Conservation (phyloP, 2,113 vertebrate genomes). For the Microcebus jonahi region DNA sequence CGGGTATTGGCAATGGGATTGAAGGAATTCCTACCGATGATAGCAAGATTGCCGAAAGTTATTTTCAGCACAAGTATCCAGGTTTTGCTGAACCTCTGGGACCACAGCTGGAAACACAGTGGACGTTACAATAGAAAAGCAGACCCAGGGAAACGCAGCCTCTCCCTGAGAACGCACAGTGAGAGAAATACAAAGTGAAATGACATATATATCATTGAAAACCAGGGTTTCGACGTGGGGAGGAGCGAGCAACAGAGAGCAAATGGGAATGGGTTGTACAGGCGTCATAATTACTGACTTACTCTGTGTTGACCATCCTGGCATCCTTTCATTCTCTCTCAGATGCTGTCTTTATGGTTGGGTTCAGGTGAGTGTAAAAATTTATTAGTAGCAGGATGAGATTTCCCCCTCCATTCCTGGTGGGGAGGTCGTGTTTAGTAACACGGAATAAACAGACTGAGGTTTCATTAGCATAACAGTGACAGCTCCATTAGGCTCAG, state of each 20-base stretch:
- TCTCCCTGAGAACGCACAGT: neutral
- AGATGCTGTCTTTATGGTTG: neutral
- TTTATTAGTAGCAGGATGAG: neutral
- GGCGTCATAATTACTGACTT: neutral
- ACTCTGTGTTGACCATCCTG: neutral
- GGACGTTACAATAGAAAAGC: neutral
- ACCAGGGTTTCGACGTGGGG: neutral
- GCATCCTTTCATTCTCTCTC: neutral
- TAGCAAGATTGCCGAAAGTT: neutral
- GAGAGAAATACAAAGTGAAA: neutral
- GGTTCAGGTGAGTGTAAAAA: slow-evolving; percentile 6
- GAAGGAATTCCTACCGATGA: neutral
- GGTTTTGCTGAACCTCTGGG: neutral
- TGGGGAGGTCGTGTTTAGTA: neutral
- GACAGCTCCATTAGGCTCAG: neutral
- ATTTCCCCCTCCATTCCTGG: neutral
- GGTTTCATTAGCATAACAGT: neutral
- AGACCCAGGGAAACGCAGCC: neutral
- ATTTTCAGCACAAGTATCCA: neutral
- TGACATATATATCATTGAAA: neutral
- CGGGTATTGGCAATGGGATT: neutral
- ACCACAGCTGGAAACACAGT: neutral
- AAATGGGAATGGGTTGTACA: too few species aligned
- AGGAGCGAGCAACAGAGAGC: neutral
- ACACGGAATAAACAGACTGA: neutral